A percentile compares a stretch with the other conserved stretches of the same genome.
phyloP scores from a whole-genome alignment of 23 tunicate species.

The Ciona savignyi region DNA sequence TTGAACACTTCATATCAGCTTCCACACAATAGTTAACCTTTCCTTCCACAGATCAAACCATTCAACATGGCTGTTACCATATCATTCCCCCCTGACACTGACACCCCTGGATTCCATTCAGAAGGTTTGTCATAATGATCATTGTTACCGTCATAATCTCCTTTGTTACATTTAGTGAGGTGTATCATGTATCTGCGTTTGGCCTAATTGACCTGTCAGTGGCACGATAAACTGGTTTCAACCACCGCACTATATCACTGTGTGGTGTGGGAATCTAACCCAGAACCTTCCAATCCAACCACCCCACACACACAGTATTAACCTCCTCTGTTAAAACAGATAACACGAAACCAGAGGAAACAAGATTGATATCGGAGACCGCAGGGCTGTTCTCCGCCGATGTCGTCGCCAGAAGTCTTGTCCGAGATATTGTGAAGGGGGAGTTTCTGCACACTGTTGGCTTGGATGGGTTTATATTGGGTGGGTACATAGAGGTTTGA shows the following conservation, averaged over 20 bases:
- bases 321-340: slow-evolving; percentile 20
- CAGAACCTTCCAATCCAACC: too few relatives aligned
- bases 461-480: slow-evolving; percentile 82
- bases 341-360: slow-evolving; percentile 80
- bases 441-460: slow-evolving; percentile 50
- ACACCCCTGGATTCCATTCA: slow-evolving; percentile 83
- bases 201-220: too few relatives aligned
- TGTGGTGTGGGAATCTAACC: too few relatives aligned
- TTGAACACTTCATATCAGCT: too few relatives aligned
- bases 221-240: too few relatives aligned
- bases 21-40: too few relatives aligned
- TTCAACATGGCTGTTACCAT: slow-evolving; percentile 71
- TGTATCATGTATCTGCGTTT: too few relatives aligned
- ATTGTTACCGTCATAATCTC: too few relatives aligned
- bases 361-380: slow-evolving; percentile 69
- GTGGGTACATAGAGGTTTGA: too few relatives aligned
- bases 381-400: slow-evolving; percentile 60
- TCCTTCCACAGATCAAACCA: slow-evolving; percentile 51
- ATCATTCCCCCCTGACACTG: slow-evolving; percentile 88
- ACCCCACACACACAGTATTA: too few relatives aligned
- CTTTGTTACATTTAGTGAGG: too few relatives aligned
- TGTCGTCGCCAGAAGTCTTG: slow-evolving; percentile 44
- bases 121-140: slow-evolving; percentile 50
- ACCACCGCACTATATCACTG: too few relatives aligned
- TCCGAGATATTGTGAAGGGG: slow-evolving; percentile 63